Evolutionary conservation across 1,140 invertebrate species (phyloP), one percentile per base, ranked within the genome.

Genomic region (Babylonia areolata): DNA sequence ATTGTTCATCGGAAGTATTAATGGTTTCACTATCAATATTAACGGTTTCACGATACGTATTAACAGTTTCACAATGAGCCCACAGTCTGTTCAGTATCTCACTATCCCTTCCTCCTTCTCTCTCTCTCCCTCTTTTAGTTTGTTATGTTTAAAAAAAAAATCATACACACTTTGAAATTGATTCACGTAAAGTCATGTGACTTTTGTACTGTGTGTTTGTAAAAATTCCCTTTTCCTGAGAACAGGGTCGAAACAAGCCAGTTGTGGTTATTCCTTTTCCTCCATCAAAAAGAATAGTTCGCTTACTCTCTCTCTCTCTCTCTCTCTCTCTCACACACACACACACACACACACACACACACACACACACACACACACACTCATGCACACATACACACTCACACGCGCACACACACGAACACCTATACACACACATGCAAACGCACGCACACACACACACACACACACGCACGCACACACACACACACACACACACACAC

Each of bases 291-390:
- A n/a, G n/a, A n/a, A n/a, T n/a, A n/a, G n/a, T n/a, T n/a, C 69
- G 12, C 31, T 35, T 33, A 15, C 0, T 77, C 73, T 77, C 3
- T 77, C 17, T 77, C 3, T 37, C 73, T 77, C 23, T 77, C 73
- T 77, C 37, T 77, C 73, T 77, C 37, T 77, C 73, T 20, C 73
- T 20, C 73, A 35, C 73, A 35, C 73, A 35, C 73, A 17, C 73
- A 35, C 73, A 35, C 73, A 75, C 73, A 75, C 73, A 75, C 73
- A 75, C 37, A 37, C 73, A 64, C 58, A 64, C 58, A 64, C 58
- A 64, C 73, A 75, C 73, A 75, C 73, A 75, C 73, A 39, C 73
- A 75, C 73, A 75, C 73, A 75, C 73, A 75, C 73, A 75, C 73
- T 35, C 37, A 37, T 31, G 23, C 58, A 64, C 58, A 64, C 58